These are phyloP conservation scores for Aphelinus atriplicis DNA, from an alignment of 1,140 invertebrate species.

Conservation along the genomic window DNA sequence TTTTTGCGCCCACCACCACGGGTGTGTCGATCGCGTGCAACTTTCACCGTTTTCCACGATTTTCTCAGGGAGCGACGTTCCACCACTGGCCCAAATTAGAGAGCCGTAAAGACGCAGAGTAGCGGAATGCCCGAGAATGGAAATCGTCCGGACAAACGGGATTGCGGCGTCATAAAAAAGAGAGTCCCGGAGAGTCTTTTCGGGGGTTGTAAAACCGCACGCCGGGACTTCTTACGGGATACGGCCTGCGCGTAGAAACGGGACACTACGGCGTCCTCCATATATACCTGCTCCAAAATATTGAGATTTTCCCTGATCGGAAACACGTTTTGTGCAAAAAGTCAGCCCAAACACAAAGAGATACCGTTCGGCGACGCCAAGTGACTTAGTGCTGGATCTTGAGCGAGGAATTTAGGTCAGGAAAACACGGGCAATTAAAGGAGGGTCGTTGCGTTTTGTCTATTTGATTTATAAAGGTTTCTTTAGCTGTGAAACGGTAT, in stretches of 20 bases:
- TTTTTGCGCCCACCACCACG: constrained; percentile 10
- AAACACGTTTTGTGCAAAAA: constrained; percentile 4
- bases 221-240: not conserved
- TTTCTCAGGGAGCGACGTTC: not conserved
- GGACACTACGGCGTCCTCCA: not conserved
- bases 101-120: constrained; percentile 34
- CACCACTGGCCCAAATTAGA: not conserved
- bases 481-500: too few relatives aligned
- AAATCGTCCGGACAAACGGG: constrained; percentile 16
- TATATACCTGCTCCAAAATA: constrained; percentile 35
- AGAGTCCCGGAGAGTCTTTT: not conserved
- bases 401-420: too few relatives aligned
- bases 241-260: not conserved
- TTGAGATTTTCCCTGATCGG: constrained; percentile 36
- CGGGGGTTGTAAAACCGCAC: not conserved
- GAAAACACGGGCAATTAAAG: too few relatives aligned
- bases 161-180: constrained; percentile 31
- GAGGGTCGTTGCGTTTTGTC: too few relatives aligned
- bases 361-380: too few relatives aligned
- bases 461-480: too few relatives aligned
- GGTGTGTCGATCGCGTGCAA: constrained; percentile 14
- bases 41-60: constrained; percentile 27
- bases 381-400: too few relatives aligned
- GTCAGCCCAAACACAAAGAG: too few relatives aligned
- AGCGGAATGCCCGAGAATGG: constrained; percentile 33